Conservation (phyloP, 2,113 vertebrate genomes). For the Holacanthus passer region DNA sequence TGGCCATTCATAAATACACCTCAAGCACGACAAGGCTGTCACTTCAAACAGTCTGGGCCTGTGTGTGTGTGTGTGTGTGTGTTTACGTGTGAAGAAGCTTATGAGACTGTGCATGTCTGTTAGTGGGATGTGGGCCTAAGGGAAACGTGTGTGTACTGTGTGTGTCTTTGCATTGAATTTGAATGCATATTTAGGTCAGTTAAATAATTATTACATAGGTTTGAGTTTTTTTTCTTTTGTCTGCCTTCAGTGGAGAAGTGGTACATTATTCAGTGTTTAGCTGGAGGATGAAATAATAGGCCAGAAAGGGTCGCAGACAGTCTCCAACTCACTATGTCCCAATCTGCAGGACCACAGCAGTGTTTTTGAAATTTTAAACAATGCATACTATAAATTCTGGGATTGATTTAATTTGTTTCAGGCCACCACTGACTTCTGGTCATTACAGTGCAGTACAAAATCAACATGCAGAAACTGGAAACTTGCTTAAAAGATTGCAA, state of each 20-base stretch:
- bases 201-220: not conserved
- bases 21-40: constrained; percentile 50
- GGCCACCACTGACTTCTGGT: not conserved
- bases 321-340: not conserved
- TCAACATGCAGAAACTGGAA: not conserved
- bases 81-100: not conserved
- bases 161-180: not conserved
- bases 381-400: not conserved
- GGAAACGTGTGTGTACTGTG: not conserved
- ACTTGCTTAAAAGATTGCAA: not conserved
- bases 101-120: not conserved
- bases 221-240: not conserved
- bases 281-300: not conserved
- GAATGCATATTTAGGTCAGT: not conserved
- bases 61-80: constrained; percentile 16
- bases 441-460: not conserved
- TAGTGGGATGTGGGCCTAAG: not conserved
- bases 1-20: constrained; percentile 66
- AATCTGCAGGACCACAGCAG: too few species aligned
- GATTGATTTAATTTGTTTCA: not conserved
- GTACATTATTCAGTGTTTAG: not conserved
- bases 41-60: constrained; percentile 44
- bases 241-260: not conserved
- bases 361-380: not conserved
- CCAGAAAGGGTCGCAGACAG: not conserved